Evolutionary conservation across 2,113 vertebrate genomes (phyloP).

Genomic region (Onychostruthus taczanowskii): DNA sequence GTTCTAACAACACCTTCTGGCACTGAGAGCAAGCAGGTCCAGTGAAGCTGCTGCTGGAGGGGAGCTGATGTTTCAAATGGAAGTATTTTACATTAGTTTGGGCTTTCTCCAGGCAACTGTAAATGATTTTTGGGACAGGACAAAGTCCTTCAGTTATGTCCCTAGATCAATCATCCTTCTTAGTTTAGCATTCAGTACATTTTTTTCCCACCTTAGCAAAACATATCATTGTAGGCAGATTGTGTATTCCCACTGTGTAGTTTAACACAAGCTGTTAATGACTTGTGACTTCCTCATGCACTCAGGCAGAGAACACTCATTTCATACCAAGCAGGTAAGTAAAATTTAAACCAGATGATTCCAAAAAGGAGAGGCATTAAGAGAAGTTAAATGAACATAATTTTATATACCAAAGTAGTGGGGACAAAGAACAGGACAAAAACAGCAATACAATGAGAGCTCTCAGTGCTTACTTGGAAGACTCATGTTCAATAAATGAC

Average conservation of each 20-base stretch:
- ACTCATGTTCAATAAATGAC: background rate
- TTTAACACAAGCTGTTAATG: conserved; percentile 70
- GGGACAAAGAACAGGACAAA: conserved; percentile 9
- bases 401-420: conserved; percentile 49
- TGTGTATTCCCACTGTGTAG: conserved; percentile 57
- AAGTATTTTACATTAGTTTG: background rate
- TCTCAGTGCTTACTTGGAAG: conserved; percentile 32
- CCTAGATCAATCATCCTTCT: background rate
- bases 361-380: background rate
- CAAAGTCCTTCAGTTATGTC: background rate
- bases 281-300: conserved; percentile 71
- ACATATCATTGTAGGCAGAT: conserved; percentile 23
- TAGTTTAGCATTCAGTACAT: conserved; percentile 25
- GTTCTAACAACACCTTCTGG: background rate
- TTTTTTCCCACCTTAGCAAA: conserved; percentile 51
- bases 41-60: background rate
- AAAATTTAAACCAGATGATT: conserved; percentile 70
- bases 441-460: conserved; percentile 31
- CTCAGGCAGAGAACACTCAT: conserved; percentile 40
- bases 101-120: background rate
- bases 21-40: background rate
- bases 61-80: background rate
- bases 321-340: conserved; percentile 51
- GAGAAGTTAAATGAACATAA: conserved; percentile 56
- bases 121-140: background rate